Evolutionary conservation across 2,888 invertebrate species (phyloP).

Genomic region (Pelosia muscerda): DNA sequence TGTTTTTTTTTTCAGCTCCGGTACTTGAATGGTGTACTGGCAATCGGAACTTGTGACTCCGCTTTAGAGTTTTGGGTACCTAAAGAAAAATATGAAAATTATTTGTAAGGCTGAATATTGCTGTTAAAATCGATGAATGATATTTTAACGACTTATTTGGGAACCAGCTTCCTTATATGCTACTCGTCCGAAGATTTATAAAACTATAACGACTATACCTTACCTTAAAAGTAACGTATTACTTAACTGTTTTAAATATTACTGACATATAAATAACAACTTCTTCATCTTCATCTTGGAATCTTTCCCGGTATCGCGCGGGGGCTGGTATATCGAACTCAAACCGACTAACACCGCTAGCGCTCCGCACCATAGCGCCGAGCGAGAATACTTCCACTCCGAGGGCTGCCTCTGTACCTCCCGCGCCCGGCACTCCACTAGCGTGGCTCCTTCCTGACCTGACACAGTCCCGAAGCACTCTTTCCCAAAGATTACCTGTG

Average conservation of each 20-base stretch:
- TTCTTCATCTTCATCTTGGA: no score
- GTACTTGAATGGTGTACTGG: constrained; percentile 80
- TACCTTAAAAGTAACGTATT: constrained; percentile 4
- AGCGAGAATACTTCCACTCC: no score
- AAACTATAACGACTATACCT: constrained; percentile 5
- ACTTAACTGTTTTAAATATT: neutral
- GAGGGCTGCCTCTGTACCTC: no score
- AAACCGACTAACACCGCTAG: no score
- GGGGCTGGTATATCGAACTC: no score
- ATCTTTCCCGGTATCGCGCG: no score
- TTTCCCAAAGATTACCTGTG: no score
- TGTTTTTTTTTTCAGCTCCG: constrained; percentile 73
- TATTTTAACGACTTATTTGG: neutral
- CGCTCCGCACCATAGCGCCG: no score
- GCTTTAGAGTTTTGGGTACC: constrained; percentile 84
- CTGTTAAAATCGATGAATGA: constrained; percentile 1
- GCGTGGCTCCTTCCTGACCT: no score
- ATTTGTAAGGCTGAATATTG: constrained; percentile 35
- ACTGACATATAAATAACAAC: neutral
- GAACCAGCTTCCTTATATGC: constrained; percentile 11
- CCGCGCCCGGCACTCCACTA: no score
- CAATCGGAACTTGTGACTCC: constrained; percentile 82
- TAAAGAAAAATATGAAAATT: constrained; percentile 56
- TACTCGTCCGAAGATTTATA: constrained; percentile 27
- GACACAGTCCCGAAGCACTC: no score